These are phyloP conservation scores for Okamejei kenojei DNA, from an alignment of 2,797 vertebrate genomes.

Conservation along the genomic window DNA sequence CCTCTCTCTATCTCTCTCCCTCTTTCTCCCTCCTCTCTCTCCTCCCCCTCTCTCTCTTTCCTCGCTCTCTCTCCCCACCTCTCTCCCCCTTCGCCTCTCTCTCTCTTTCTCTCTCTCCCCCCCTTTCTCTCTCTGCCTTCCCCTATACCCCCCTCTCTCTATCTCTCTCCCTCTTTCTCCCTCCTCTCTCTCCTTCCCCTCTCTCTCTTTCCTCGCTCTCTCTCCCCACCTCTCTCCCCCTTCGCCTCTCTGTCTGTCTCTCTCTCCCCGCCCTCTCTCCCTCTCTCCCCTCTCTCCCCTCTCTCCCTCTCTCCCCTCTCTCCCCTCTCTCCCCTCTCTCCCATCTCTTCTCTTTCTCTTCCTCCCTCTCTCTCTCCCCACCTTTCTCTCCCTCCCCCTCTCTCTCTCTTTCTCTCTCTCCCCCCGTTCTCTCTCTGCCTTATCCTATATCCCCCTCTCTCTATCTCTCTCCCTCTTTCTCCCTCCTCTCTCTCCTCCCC, in stretches of 20 bases:
- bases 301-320: not conserved
- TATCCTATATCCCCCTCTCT: not conserved
- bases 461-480: not conserved
- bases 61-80: too few relatives aligned
- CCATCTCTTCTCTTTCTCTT: not conserved
- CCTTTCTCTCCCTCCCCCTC: not conserved
- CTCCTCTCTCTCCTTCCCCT: too few relatives aligned
- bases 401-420: not conserved
- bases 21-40: too few relatives aligned
- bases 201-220: not conserved
- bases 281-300: not conserved
- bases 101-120: too few relatives aligned
- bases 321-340: too few relatives aligned
- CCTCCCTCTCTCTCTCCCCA: too few relatives aligned
- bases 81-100: too few relatives aligned
- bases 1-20: not conserved
- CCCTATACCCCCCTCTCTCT: not conserved
- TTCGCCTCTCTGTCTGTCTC: not conserved
- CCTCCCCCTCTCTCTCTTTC: not conserved
- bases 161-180: not conserved
- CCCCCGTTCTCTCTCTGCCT: not conserved
- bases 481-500: too few relatives aligned
- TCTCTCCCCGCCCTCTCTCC: not conserved
- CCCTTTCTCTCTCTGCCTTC: too few relatives aligned
- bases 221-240: too few relatives aligned